Percentiles rank a stretch among this genome's conserved stretches.
These are phyloP conservation scores for Hyperoplus immaculatus DNA, from an alignment of 2,797 vertebrate genomes.

Conservation along the genomic window DNA sequence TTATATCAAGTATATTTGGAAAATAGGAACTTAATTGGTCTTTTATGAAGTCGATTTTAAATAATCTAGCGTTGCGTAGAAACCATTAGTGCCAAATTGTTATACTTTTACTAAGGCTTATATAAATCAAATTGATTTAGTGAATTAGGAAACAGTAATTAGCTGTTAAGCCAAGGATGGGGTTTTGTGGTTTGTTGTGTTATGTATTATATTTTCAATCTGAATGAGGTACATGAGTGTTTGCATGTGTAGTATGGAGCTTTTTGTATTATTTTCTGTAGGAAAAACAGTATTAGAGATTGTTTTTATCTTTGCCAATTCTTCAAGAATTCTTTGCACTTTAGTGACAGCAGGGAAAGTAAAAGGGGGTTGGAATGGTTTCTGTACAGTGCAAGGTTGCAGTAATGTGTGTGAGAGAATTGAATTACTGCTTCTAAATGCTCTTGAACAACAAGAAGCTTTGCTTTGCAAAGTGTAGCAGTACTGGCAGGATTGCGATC, in stretches of 20 bases:
- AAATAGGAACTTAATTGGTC: constrained; percentile 39
- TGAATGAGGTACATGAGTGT: constrained; percentile 28
- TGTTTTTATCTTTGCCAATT: constrained; percentile 51
- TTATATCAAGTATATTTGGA: constrained; percentile 31
- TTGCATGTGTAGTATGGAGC: constrained; percentile 62
- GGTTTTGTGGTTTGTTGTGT: constrained; percentile 19
- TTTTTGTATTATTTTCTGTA: constrained; percentile 29
- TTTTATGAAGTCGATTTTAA: constrained; percentile 23
- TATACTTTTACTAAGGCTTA: constrained; percentile 30
- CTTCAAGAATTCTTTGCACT: constrained; percentile 76
- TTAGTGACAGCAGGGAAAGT: constrained; percentile 61
- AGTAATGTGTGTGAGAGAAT: constrained; percentile 25
- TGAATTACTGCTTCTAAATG: constrained; percentile 38
- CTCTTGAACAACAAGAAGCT: constrained; percentile 42
- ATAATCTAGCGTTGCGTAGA: constrained; percentile 30
- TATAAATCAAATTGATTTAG: constrained; percentile 53
- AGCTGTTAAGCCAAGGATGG: constrained; percentile 37
- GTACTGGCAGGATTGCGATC: constrained; percentile 52
- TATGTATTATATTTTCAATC: constrained; percentile 12
- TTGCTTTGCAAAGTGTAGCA: constrained; percentile 71
- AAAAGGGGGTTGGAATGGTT: constrained; percentile 32
- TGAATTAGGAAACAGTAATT: constrained; percentile 28
- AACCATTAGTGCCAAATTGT: constrained; percentile 26
- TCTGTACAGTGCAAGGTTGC: constrained; percentile 40
- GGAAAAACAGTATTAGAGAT: constrained; percentile 26